Percentiles rank a stretch among this genome's conserved stretches.
Conservation (phyloP, 1,140 invertebrate species). For the Bombus breviceps region DNA sequence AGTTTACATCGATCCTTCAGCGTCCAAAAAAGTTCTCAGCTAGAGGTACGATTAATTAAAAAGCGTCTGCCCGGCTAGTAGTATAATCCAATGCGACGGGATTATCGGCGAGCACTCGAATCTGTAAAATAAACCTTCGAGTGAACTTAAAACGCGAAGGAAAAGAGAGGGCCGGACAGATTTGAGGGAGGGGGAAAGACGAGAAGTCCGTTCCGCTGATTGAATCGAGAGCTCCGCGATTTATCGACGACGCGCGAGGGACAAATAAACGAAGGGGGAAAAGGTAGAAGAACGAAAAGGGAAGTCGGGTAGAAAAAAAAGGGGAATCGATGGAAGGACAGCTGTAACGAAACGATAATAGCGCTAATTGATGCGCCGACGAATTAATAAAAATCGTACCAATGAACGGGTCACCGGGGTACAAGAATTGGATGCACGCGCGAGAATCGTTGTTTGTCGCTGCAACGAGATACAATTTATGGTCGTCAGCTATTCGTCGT, state of each 20-base stretch:
- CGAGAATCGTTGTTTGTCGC: slow-evolving; percentile 7
- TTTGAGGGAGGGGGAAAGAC: neutral
- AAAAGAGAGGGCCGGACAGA: neutral
- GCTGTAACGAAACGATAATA: slow-evolving; percentile 34
- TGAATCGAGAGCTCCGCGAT: slow-evolving; percentile 14
- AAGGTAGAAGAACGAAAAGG: neutral
- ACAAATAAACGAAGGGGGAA: neutral
- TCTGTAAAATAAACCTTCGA: slow-evolving; percentile 34
- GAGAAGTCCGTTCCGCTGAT: slow-evolving; percentile 12
- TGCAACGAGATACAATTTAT: slow-evolving; percentile 10
- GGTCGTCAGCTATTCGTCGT: neutral
- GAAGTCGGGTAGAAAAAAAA: neutral
- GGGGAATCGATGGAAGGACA: neutral
- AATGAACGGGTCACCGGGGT: neutral
- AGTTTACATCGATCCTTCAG: neutral
- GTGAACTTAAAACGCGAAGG: neutral
- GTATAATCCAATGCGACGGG: neutral
- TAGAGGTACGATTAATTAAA: slow-evolving; percentile 16
- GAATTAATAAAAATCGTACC: slow-evolving; percentile 24
- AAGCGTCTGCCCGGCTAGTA: slow-evolving; percentile 4
- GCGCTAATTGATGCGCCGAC: slow-evolving; percentile 15
- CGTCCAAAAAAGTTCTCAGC: neutral
- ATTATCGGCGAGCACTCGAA: slow-evolving; percentile 11
- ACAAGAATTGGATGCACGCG: neutral
- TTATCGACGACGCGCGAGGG: neutral